These are phyloP conservation scores for Microcebus griseorufus DNA, from an alignment of 2,113 vertebrate genomes.

Conservation along the genomic window DNA sequence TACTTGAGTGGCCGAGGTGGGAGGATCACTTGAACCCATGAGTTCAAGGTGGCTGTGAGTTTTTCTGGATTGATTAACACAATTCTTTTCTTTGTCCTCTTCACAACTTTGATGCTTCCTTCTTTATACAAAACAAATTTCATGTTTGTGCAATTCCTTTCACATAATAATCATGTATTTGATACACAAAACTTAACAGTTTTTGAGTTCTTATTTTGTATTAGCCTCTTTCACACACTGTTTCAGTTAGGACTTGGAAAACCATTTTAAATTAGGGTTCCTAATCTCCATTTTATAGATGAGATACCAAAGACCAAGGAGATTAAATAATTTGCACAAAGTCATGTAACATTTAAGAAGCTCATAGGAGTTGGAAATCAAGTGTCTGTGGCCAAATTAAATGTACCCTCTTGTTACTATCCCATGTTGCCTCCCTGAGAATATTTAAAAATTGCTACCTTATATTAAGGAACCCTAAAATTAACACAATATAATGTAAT, in stretches of 20 bases:
- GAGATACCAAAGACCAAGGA: neutral
- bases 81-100: neutral
- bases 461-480: neutral
- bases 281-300: neutral
- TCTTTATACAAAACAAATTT: neutral
- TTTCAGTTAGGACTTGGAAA: neutral
- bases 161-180: neutral
- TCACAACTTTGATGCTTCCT: neutral
- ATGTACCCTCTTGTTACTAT: neutral
- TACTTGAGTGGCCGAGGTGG: too few species aligned
- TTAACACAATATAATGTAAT: neutral
- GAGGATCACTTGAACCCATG: too few species aligned
- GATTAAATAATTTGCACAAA: neutral
- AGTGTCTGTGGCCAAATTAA: neutral
- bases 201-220: neutral
- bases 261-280: neutral
- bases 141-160: neutral
- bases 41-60: too few species aligned
- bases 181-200: neutral
- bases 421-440: neutral
- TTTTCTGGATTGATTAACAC: neutral
- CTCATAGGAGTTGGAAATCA: neutral
- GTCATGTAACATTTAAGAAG: neutral
- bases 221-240: neutral
- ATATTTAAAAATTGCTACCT: neutral